These are phyloP conservation scores for Sarcophaga caerulescens DNA, from an alignment of 2,888 invertebrate genomes.

Conservation along the genomic window DNA sequence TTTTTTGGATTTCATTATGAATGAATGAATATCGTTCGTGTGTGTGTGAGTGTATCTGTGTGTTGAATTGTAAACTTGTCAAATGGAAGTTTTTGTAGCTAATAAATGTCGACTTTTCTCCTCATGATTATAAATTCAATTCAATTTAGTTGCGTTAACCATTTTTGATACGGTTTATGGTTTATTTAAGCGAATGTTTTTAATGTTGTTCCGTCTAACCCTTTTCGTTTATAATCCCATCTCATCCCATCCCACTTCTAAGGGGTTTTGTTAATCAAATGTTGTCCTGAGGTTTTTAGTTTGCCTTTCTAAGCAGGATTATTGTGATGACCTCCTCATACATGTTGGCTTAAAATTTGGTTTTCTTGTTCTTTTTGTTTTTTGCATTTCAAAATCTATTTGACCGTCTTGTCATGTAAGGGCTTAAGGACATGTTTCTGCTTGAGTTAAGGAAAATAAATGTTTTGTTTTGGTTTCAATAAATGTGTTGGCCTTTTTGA, in stretches of 20 bases:
- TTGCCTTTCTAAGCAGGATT: neutral
- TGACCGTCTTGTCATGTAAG: neutral
- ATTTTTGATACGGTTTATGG: conserved; percentile 8
- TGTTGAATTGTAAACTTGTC: neutral
- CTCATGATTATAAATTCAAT: conserved; percentile 2
- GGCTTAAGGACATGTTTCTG: neutral
- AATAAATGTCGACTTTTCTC: neutral
- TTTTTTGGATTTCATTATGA: too few species aligned
- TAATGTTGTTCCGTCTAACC: neutral
- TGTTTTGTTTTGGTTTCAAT: neutral
- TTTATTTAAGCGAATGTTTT: neutral
- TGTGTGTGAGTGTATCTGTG: too few species aligned
- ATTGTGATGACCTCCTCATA: neutral
- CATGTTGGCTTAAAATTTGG: neutral
- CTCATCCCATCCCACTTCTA: neutral
- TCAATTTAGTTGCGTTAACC: neutral
- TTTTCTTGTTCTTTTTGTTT: too few species aligned
- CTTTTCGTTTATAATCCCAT: neutral
- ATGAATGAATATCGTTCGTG: too few species aligned
- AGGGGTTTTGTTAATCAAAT: neutral
- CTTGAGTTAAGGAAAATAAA: neutral
- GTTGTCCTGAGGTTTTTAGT: conserved; percentile 31
- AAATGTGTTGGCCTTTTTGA: too few species aligned
- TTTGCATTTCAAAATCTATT: neutral
- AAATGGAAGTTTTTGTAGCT: neutral